These are phyloP conservation scores for Conchocele bisecta DNA, from an alignment of 2,888 invertebrate species.

Conservation along the genomic window DNA sequence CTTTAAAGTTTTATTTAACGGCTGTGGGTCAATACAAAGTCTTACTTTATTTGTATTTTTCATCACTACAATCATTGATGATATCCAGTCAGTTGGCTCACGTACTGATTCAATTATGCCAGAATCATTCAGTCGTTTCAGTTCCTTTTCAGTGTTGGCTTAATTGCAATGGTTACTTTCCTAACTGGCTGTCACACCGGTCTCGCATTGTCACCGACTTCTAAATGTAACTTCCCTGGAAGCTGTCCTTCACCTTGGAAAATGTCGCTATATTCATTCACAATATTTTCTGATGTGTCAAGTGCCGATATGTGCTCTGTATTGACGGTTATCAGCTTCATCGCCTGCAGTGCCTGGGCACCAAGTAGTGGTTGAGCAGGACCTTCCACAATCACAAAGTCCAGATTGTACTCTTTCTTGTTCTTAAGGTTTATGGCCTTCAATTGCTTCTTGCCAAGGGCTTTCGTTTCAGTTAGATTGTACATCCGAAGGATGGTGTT, in stretches of 20 bases:
- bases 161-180: conserved; percentile 30
- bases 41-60: conserved; percentile 27
- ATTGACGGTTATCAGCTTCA: no score
- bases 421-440: no score
- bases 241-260: conserved; percentile 44
- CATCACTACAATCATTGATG: conserved; percentile 34
- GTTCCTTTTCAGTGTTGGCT: conserved; percentile 32
- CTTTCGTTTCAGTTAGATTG: no score
- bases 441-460: no score
- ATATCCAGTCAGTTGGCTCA: conserved; percentile 54
- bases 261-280: conserved; percentile 27
- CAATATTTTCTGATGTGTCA: no score
- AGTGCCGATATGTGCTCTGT: no score
- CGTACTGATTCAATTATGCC: conserved; percentile 26
- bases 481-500: no score
- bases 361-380: no score
- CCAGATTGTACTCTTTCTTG: no score
- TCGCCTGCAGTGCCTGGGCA: no score
- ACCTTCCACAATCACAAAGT: no score
- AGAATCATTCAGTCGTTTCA: conserved; percentile 16
- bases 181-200: conserved; percentile 40
- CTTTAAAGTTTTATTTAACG: conserved; percentile 34
- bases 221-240: conserved; percentile 36
- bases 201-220: conserved; percentile 23
- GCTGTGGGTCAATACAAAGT: conserved; percentile 49